Conservation (phyloP, 2,113 vertebrate genomes). For the Thinocorus orbignyianus region DNA sequence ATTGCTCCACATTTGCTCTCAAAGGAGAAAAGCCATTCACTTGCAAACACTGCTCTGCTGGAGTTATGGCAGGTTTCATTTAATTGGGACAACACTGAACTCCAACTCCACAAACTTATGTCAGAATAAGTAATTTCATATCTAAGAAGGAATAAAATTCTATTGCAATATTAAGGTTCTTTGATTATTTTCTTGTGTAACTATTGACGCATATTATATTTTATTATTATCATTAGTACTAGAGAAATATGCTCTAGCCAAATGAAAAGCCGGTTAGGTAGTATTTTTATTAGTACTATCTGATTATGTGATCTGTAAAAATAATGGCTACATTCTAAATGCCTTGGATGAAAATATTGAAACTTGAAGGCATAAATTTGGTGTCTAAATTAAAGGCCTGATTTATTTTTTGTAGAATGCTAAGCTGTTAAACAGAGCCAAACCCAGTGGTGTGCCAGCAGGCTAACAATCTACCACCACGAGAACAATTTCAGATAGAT, state of each 20-base stretch:
- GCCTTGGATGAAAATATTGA: not conserved
- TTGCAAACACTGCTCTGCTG: not conserved
- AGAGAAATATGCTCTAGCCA: not conserved
- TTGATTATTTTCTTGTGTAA: not conserved
- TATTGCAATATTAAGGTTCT: not conserved
- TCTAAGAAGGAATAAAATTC: not conserved
- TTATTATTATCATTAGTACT: not conserved
- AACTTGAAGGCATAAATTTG: slow-evolving; percentile 4
- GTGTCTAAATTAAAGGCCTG: not conserved
- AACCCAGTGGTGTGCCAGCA: not conserved
- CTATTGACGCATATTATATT: not conserved
- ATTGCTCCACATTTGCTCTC: not conserved
- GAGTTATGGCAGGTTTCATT: not conserved
- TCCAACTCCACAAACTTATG: not conserved
- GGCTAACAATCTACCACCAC: not conserved
- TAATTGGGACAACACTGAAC: not conserved
- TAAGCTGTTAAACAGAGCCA: slow-evolving; percentile 22
- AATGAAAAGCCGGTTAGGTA: not conserved
- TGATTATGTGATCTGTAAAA: slow-evolving; percentile 11
- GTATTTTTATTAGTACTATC: slow-evolving; percentile 25
- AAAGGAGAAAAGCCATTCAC: not conserved
- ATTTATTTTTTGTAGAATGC: not conserved
- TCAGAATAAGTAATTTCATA: not conserved
- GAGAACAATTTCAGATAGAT: slow-evolving; percentile 2
- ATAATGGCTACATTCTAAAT: not conserved